phyloP scores from a whole-genome alignment of 2,113 vertebrate species.

The Hepsetus odoe region DNA sequence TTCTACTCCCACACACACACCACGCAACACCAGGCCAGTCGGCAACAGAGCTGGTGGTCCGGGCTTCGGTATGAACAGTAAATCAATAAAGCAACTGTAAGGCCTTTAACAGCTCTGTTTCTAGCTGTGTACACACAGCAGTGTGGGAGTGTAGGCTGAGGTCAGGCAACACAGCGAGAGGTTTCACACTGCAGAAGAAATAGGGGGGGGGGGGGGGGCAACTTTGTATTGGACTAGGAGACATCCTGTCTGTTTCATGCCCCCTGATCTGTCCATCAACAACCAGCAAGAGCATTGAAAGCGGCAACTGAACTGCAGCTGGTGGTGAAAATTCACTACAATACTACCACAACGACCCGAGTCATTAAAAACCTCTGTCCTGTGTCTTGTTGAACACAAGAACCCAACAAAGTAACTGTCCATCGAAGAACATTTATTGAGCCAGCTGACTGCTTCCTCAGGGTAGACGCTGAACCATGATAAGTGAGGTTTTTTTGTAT shows the following conservation, averaged over 20 bases:
- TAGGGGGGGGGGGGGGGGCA: neutral
- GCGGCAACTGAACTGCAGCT: too few relatives aligned
- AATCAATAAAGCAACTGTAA: constrained; percentile 26
- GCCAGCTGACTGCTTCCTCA: too few relatives aligned
- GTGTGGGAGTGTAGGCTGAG: neutral
- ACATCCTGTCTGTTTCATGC: neutral
- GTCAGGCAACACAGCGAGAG: neutral
- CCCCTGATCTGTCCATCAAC: neutral
- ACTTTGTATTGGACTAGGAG: neutral
- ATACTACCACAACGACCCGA: too few relatives aligned
- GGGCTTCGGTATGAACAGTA: constrained; percentile 2
- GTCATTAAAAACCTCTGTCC: too few relatives aligned
- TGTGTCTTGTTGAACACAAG: too few relatives aligned
- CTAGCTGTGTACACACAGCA: constrained; percentile 16
- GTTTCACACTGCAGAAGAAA: neutral
- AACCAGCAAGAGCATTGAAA: too few relatives aligned
- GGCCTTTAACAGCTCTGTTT: neutral
- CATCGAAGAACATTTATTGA: too few relatives aligned
- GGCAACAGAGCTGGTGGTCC: neutral
- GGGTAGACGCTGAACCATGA: too few relatives aligned
- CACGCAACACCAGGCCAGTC: neutral
- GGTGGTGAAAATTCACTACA: too few relatives aligned
- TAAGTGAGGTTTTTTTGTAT: too few relatives aligned
- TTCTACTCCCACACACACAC: neutral
- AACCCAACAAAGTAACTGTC: too few relatives aligned